Evolutionary conservation across 2,797 vertebrate genomes (phyloP), one percentile per base, ranked within the genome.

Genomic region (Pangasius macronema): DNA sequence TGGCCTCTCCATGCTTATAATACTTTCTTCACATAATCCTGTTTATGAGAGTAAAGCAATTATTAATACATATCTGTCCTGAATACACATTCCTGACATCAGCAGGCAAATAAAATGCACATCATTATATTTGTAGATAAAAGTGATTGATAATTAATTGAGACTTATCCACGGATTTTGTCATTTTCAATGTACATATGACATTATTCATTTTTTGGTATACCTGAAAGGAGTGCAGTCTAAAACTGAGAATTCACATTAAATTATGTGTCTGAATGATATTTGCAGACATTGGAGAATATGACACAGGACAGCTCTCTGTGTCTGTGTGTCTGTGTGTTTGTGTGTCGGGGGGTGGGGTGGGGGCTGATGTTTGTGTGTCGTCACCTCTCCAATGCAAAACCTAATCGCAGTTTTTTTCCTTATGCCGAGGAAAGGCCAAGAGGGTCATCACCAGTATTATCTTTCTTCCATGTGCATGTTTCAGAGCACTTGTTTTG

Each of bases 191-290:
- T 42, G 51, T 33, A n/a, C 27, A 53, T 36, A 22, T 55, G 2
- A 75, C 42, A 49, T 61, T 87, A 18, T 51, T 88, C 61, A 7
- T 42, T 82, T 79, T 72, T 30, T n/a, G 10, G 30, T 77, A 55
- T 68, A 55, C 16, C 53, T 55, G 16, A 16, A 55, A 18, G 53
- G 16, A 20, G 16, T 55, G 53, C 16, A 4, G 18, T 55, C 53
- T 55, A 55, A 20, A 55, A 20, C 53, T 20, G 46, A 84, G 57
- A 11, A 76, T 16, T 27, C 14, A 18, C 42, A 10, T 36, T 61
- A 65, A 87, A 85, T 49, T 39, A 75, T 86, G 53, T 82, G 80
- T 85, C 20, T 2, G 63, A 61, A 36, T 72, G n/a, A 73, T 57
- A 77, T 88, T 42, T 72, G 18, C 36, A 70, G 65, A 68, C 77